Conservation (phyloP, 2,113 vertebrate genomes). For the Irena cyanogastra region DNA sequence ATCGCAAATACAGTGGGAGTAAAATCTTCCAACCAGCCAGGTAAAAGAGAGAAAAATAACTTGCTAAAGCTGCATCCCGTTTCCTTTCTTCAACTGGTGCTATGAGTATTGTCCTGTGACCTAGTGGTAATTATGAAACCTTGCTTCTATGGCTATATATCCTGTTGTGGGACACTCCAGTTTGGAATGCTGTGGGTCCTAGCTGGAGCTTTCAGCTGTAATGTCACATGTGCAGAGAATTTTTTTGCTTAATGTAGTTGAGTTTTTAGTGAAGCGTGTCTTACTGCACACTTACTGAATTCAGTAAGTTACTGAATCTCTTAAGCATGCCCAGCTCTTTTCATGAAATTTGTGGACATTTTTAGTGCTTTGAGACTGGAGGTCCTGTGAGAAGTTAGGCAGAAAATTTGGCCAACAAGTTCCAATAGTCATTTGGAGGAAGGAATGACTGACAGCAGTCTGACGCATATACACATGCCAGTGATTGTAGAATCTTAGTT, state of each 20-base stretch:
- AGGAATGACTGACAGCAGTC: not conserved
- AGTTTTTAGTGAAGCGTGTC: not conserved
- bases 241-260: not conserved
- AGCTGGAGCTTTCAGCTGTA: not conserved
- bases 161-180: not conserved
- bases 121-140: not conserved
- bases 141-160: not conserved
- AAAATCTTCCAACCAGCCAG: slow-evolving; percentile 74
- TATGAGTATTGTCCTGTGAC: not conserved
- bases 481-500: not conserved
- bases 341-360: not conserved
- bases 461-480: not conserved
- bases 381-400: not conserved
- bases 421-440: not conserved
- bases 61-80: not conserved
- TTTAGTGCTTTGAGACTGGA: not conserved
- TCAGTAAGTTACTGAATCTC: not conserved
- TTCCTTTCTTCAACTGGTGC: not conserved
- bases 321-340: not conserved
- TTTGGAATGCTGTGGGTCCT: not conserved
- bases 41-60: slow-evolving; percentile 57
- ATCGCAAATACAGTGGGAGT: slow-evolving; percentile 45
- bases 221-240: not conserved
- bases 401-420: not conserved
- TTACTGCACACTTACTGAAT: not conserved